A percentile compares a stretch with the other conserved stretches of the same genome.
These are phyloP conservation scores for Trichogramma pretiosum DNA, from an alignment of 1,140 invertebrate genomes.

Conservation along the genomic window DNA sequence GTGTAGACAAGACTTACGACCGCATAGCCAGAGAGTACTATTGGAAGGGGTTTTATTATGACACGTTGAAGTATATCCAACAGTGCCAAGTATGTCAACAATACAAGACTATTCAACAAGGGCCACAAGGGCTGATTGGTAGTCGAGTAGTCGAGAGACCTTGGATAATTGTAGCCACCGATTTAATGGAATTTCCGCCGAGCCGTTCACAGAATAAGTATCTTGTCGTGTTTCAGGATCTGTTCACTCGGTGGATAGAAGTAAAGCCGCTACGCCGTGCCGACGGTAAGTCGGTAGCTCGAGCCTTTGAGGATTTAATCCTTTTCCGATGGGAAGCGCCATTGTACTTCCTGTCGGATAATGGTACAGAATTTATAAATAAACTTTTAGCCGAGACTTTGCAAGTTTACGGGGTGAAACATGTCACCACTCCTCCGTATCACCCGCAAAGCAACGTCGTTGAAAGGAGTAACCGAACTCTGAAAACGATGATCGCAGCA, in stretches of 20 bases:
- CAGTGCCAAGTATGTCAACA: slow-evolving; percentile 24
- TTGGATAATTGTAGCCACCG: slow-evolving; percentile 1
- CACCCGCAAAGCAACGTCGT: slow-evolving; percentile 8
- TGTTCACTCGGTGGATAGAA: too few species aligned
- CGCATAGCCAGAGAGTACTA: slow-evolving; percentile 1
- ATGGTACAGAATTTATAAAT: slow-evolving; percentile 13
- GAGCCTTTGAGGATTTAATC: neutral
- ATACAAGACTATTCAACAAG: slow-evolving; percentile 11
- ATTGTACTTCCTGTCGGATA: slow-evolving; percentile 3
- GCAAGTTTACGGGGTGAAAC: neutral
- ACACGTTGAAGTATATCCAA: slow-evolving; percentile 22
- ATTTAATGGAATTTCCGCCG: too few species aligned
- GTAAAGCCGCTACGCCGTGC: neutral
- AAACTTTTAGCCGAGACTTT: neutral
- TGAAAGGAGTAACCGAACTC: neutral
- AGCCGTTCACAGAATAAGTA: too few species aligned
- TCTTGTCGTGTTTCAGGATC: too few species aligned
- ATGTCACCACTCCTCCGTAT: neutral
- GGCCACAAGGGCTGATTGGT: slow-evolving; percentile 21
- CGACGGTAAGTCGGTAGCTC: neutral
- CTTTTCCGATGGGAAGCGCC: slow-evolving; percentile 16
- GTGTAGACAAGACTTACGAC: too few species aligned
- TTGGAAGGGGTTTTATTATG: slow-evolving; percentile 2
- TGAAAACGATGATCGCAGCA: slow-evolving; percentile 3
- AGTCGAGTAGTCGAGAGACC: slow-evolving; percentile 7